Evolutionary conservation across 2,113 vertebrate genomes (phyloP), one percentile per base, ranked within the genome.

Genomic region (Circaetus gallicus): DNA sequence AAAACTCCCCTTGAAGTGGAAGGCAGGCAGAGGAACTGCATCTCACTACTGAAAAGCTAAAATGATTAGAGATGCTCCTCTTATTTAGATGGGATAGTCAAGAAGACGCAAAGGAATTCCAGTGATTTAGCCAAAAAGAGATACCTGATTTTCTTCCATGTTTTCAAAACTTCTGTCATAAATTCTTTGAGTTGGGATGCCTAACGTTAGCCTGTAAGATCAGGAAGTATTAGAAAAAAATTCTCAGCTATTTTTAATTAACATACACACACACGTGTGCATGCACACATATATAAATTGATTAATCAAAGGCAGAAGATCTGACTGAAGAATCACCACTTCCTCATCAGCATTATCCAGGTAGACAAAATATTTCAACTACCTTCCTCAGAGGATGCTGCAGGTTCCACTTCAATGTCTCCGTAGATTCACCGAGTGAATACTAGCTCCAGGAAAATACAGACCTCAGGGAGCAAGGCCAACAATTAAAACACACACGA

Each of bases 261-360:
- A 43, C 26, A 69, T 9, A 63, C 4, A 67, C 13, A 77, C 16
- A 38, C 24, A 61, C 6, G 45, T 12, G 26, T 2, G 9, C 3
- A 9, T 1, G 0, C 5, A 5, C 26, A 53, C 52, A 34, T 4
- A n/a, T 10, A 26, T 8, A 76, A 82, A 76, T 1, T 29, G 19
- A 79, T 50, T 58, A 74, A 66, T 0, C 87, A 56, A 71, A 55
- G 10, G 76, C 4, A 1, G 78, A 82, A 76, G 34, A 86, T 87
- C 15, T 40, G 38, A 32, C 61, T 52, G 38, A 63, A 63, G 20
- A 80, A 65, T 38, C 49, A 71, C 63, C 24, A 59, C 26, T 76
- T 21, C 17, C 11, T 82, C n/a, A 47, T 22, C 43, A 84, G 65
- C 26, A 34, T 74, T 86, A 92, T 31, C 26, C 24, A 65, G 20